Conservation (phyloP, 2,888 invertebrate genomes). For the Diaphora mendica region DNA sequence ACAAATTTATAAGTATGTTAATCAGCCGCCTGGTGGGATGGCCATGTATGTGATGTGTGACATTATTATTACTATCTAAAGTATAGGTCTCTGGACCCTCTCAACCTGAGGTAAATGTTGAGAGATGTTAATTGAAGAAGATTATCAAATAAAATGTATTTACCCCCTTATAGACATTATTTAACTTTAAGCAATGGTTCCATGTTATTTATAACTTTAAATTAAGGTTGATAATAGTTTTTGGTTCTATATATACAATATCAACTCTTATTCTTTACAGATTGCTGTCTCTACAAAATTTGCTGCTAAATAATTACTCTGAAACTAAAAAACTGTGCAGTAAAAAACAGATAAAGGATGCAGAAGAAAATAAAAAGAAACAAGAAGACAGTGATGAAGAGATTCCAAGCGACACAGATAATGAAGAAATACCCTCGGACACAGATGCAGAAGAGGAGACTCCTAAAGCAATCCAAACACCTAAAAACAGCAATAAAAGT, state of each 20-base stretch:
- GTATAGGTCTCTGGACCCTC: no score
- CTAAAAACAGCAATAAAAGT: slow-evolving; percentile 52
- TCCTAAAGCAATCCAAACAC: slow-evolving; percentile 43
- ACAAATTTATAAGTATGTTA: no score
- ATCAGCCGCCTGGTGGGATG: no score
- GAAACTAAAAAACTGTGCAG: slow-evolving; percentile 88
- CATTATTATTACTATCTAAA: no score
- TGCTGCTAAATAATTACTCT: slow-evolving; percentile 88
- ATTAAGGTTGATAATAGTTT: not conserved
- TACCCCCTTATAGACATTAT: no score
- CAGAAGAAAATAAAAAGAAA: slow-evolving; percentile 42
- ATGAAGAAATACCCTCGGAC: slow-evolving; percentile 89
- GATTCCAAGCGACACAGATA: slow-evolving; percentile 84
- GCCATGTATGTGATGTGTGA: no score
- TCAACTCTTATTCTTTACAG: slow-evolving; percentile 62
- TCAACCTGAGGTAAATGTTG: no score
- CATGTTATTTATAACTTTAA: no score
- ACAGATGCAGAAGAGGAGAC: slow-evolving; percentile 79
- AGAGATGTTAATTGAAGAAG: no score
- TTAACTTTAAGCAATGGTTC: no score
- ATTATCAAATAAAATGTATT: no score
- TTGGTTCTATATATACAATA: not conserved
- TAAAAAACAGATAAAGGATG: slow-evolving; percentile 57
- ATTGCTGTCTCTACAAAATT: slow-evolving; percentile 72
- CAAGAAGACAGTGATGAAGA: slow-evolving; percentile 79